Evolutionary conservation across 2,888 invertebrate species (phyloP).

Genomic region (Metacarcinus magister): DNA sequence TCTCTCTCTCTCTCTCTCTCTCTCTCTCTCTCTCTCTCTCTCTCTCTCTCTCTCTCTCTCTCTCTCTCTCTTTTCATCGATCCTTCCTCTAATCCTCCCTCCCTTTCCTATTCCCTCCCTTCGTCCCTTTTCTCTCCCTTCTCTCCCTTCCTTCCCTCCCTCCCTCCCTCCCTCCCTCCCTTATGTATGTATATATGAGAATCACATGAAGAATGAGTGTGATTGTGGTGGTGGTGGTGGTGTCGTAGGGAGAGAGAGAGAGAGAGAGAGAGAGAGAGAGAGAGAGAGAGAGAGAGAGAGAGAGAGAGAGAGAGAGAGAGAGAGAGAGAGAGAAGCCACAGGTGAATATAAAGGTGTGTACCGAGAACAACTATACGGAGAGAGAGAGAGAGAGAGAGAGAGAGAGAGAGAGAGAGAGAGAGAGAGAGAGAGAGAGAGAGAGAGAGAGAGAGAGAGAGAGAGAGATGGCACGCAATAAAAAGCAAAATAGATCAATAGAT

Average conservation of each 20-base stretch:
- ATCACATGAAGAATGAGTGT: neutral
- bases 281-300: no score
- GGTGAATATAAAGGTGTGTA: no score
- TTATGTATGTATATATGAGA: no score
- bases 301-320: no score
- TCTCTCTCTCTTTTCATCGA: neutral
- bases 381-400: conserved; percentile 26
- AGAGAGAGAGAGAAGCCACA: no score
- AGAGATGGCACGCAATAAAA: neutral
- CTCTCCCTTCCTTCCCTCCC: neutral
- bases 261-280: conserved; percentile 2
- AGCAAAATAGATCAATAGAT: neutral
- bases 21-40: neutral
- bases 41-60: neutral
- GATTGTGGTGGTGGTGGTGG: neutral
- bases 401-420: conserved; percentile 12
- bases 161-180: neutral
- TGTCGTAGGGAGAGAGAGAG: neutral
- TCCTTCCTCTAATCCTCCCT: neutral
- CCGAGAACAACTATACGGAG: neutral
- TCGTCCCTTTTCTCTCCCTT: neutral
- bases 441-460: neutral
- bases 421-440: neutral
- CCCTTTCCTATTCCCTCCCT: neutral
- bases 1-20: neutral